Base-by-base conservation (phyloP, 2,888 invertebrate species). In the Metalampra italica region DNA sequence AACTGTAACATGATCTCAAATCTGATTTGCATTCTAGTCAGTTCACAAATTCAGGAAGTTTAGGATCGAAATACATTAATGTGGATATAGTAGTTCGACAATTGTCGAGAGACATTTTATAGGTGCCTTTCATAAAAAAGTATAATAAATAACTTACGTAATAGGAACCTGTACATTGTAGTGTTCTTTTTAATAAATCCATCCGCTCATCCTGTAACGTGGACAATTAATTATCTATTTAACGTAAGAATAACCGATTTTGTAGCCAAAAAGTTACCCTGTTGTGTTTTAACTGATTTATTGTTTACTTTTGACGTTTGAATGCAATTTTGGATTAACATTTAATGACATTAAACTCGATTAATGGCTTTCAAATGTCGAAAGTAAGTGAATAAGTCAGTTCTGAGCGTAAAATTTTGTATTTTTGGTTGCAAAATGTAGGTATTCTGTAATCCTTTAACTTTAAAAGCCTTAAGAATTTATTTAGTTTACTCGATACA, bases 61-160 rank as follows among this genome's bases (percentile, higher is more conserved):
- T 69, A 56, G 65, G 64, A 75, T 82, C 71, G 76, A 75, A 77
- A 72, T 38, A 69, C 67, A 74, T 73, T 70, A 78, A 75, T 68
- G 69, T 72, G 66, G 63, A 58, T 56, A 52, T 48, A 50, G 71
- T 85, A 86, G 83, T 66, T 75, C 75, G 82, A 81, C 78, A 50
- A 58, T 52, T 60, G 84, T 86, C 82, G 77, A 77, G 64, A 75
- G 79, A 83, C 78, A 76, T 82, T 84, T 78, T 80, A 85, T 86
- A 87, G 88, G 88, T 88, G 88, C 88, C 88, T 88, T 89, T 87
- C 77, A 78, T 82, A 75, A 82, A 32, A 77, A 66, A 66, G 70
- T 68, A 77, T 77, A 71, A 68, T 78, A 75, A 71, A 68, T 78
- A 75, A 78, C 64, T 68, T 75, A 76, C 49, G 59, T 70, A 58